Evolutionary conservation across 2,888 invertebrate genomes (phyloP), one percentile per base, ranked within the genome.

Genomic region (Tridacna crocea): DNA sequence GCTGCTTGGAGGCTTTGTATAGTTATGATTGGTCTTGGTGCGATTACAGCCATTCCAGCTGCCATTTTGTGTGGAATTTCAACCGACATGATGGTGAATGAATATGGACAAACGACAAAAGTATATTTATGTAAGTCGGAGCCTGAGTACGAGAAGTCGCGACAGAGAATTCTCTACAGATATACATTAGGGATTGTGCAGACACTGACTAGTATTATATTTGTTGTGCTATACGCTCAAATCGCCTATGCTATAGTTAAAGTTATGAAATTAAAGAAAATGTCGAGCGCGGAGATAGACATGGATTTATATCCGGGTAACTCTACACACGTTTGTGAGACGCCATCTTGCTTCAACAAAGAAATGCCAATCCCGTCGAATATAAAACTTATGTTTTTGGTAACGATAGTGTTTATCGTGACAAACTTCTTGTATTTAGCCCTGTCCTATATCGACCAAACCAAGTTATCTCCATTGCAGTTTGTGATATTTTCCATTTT

Each of bases 341-440:
- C 65, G 24, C 76, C 68, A 36, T 70, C 63, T 51, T 80, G 75
- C 73, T 72, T 63, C n/a, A 46, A 24, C 12, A 70, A 77, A 51
- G 77, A 80, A 4, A 79, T 70, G 24, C 66, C 51, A 46, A 61
- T 85, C 51, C 85, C 85, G 17, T 60, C 65, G 6, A 85, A 83
- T 27, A 61, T 85, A 12, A 83, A 81, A 66, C 72, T 85, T n/a
- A 51, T 85, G 48, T 83, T 83, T 79, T 19, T 83, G 10, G 83
- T 85, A 17, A 85, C 85, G 11, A 48, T 85, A 0, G 81, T 85
- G 46, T 85, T 79, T 77, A 81, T 85, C 13, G 75, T 81, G 75
- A 85, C 85, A 26, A 79, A 85, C 68, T 60, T 77, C 12, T 61
- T 74, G 26, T 85, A 85, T 26, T 27, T 83, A 13, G 72, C 65